These are phyloP conservation scores for Alaudala cheleensis DNA, from an alignment of 2,113 vertebrate genomes.

Conservation along the genomic window DNA sequence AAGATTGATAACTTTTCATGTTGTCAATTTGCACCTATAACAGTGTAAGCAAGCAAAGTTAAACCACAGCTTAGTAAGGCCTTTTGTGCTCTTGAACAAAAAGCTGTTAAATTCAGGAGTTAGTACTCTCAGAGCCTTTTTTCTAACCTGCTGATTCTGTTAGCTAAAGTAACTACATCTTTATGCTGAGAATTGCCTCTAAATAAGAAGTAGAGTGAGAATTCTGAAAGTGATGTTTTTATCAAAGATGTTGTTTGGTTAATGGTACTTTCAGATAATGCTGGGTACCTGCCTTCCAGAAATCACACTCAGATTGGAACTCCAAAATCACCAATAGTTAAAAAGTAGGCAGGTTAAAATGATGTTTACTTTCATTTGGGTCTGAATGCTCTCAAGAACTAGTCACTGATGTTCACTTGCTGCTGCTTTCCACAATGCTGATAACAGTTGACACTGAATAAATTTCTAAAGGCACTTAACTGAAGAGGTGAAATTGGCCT, in stretches of 20 bases:
- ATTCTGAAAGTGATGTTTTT: background rate
- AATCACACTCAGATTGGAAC: background rate
- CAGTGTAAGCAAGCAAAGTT: background rate
- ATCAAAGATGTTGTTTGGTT: background rate
- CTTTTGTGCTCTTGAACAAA: background rate
- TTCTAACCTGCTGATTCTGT: background rate
- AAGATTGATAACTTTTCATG: background rate
- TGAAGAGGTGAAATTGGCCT: background rate
- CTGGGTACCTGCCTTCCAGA: background rate
- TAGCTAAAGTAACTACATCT: background rate
- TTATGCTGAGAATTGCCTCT: background rate
- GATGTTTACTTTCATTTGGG: background rate
- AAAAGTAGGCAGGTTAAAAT: background rate
- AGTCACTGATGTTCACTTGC: background rate
- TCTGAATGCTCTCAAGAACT: background rate
- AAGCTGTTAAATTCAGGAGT: background rate
- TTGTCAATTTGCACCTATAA: background rate
- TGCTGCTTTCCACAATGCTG: background rate
- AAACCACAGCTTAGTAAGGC: background rate
- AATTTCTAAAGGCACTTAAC: background rate
- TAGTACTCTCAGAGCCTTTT: background rate
- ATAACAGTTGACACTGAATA: rapidly evolving
- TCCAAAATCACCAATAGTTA: background rate
- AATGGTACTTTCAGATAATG: background rate
- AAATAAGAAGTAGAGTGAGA: background rate